A percentile compares a stretch with the other conserved stretches of the same genome.
Evolutionary conservation across 2,888 invertebrate genomes (phyloP).

Genomic region (Phrixothrix hirtus): DNA sequence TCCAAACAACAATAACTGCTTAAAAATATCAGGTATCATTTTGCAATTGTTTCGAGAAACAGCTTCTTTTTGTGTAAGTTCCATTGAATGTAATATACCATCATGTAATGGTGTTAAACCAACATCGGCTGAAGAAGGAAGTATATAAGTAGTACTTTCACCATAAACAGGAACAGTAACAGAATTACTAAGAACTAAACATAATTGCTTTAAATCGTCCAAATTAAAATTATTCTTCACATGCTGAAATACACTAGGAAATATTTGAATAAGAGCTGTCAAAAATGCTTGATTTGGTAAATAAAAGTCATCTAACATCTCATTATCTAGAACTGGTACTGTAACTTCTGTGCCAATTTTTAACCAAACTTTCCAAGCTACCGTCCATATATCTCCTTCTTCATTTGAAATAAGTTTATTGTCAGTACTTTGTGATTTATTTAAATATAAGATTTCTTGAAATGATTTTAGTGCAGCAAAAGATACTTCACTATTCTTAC

Average conservation of each 20-base stretch:
- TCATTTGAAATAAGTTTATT: constrained; percentile 50
- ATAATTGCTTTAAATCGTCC: constrained; percentile 79
- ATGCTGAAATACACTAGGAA: constrained; percentile 91
- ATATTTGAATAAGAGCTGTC: constrained; percentile 92
- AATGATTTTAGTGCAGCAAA: constrained; percentile 95
- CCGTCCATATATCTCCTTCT: constrained; percentile 71
- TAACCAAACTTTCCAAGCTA: constrained; percentile 86
- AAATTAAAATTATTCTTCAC: constrained; percentile 68
- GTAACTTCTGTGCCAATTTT: constrained; percentile 83
- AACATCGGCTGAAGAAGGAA: constrained; percentile 74
- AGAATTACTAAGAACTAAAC: constrained; percentile 74
- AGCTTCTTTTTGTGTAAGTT: constrained; percentile 81
- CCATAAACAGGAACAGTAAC: constrained; percentile 80
- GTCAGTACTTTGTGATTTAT: constrained; percentile 58
- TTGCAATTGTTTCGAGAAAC: constrained; percentile 60
- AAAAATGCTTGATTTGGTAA: constrained; percentile 92
- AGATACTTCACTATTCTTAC: constrained; percentile 94
- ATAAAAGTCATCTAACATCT: constrained; percentile 64
- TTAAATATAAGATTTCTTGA: constrained; percentile 86
- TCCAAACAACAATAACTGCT: constrained; percentile 67
- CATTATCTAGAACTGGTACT: constrained; percentile 59
- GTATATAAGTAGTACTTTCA: constrained; percentile 79
- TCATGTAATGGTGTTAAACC: constrained; percentile 83
- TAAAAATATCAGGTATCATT: constrained; percentile 71
- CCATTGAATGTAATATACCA: constrained; percentile 82